phyloP scores from a whole-genome alignment of 2,888 invertebrate genomes.

The Drosophila demipolita region DNA sequence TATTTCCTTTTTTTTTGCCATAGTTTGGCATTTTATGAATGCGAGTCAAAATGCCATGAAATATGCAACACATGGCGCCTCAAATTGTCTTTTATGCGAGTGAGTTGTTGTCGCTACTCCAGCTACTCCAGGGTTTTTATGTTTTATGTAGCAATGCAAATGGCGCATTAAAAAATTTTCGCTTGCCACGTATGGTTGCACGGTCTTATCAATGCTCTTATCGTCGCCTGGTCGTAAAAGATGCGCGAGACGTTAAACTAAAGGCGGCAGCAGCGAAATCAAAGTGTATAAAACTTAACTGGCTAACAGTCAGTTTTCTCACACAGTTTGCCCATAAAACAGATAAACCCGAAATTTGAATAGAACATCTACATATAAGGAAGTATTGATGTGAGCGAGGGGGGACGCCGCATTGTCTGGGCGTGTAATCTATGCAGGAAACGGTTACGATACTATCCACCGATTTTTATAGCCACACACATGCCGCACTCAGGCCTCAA shows the following conservation, averaged over 20 bases:
- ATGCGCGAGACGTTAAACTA: slow-evolving; percentile 64
- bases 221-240: slow-evolving; percentile 67
- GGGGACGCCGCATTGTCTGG: slow-evolving; percentile 67
- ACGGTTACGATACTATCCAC: slow-evolving; percentile 62
- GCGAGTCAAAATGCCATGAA: slow-evolving; percentile 71
- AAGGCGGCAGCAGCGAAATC: slow-evolving; percentile 55
- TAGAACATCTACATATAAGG: slow-evolving; percentile 22
- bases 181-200: slow-evolving; percentile 55
- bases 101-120: slow-evolving; percentile 27
- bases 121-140: slow-evolving; percentile 52
- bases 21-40: slow-evolving; percentile 58
- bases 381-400: not conserved
- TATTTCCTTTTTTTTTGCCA: slow-evolving; percentile 20
- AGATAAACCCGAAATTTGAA: slow-evolving; percentile 74
- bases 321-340: slow-evolving; percentile 72
- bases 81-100: slow-evolving; percentile 70
- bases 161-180: slow-evolving; percentile 78
- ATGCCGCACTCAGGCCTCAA: slow-evolving; percentile 19
- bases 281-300: slow-evolving; percentile 75
- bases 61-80: slow-evolving; percentile 77
- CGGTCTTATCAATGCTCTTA: slow-evolving; percentile 67
- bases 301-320: slow-evolving; percentile 53
- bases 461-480: slow-evolving; percentile 59
- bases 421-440: slow-evolving; percentile 63
- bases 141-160: slow-evolving; percentile 63